phyloP scores from a whole-genome alignment of 2,797 vertebrate species.

The Chelidonichthys spinosus region DNA sequence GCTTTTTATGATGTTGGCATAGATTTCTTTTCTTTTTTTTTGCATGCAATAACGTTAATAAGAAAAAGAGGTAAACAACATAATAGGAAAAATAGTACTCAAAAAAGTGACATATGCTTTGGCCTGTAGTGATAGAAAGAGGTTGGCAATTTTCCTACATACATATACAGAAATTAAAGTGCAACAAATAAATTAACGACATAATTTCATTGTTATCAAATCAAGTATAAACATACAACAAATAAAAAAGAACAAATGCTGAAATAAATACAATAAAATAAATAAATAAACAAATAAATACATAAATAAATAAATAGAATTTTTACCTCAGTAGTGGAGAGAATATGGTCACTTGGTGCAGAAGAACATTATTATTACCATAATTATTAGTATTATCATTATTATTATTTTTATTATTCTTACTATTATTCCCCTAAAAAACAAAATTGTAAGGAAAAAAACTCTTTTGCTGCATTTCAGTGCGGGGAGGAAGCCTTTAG shows the following conservation, averaged over 20 bases:
- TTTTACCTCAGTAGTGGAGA: slow-evolving; percentile 83
- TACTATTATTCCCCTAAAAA: slow-evolving; percentile 70
- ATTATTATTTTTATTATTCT: slow-evolving; percentile 77
- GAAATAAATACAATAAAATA: slow-evolving; percentile 62
- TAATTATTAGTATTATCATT: slow-evolving; percentile 77
- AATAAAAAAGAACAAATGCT: slow-evolving; percentile 49
- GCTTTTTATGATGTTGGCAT: slow-evolving; percentile 91
- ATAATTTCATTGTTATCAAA: slow-evolving; percentile 57
- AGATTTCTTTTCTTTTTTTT: slow-evolving; percentile 84
- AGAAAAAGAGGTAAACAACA: slow-evolving; percentile 72
- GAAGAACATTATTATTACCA: slow-evolving; percentile 83
- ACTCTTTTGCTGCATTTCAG: slow-evolving; percentile 67
- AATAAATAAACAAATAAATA: slow-evolving; percentile 38
- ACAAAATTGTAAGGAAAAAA: slow-evolving; percentile 66
- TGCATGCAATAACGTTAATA: slow-evolving; percentile 86
- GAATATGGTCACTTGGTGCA: slow-evolving; percentile 88
- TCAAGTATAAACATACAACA: slow-evolving; percentile 64
- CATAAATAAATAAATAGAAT: slow-evolving; percentile 67
- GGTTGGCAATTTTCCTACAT: slow-evolving; percentile 71
- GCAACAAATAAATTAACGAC: slow-evolving; percentile 74
- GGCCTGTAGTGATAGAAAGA: slow-evolving; percentile 87
- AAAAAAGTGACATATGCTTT: slow-evolving; percentile 90
- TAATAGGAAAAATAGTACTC: slow-evolving; percentile 66
- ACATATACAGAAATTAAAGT: slow-evolving; percentile 79
- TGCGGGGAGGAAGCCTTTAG: slow-evolving; percentile 74